Conservation (phyloP, 30 jellyfish, hydroid and myxozoan species). For the Phacellophora camtschatica region DNA sequence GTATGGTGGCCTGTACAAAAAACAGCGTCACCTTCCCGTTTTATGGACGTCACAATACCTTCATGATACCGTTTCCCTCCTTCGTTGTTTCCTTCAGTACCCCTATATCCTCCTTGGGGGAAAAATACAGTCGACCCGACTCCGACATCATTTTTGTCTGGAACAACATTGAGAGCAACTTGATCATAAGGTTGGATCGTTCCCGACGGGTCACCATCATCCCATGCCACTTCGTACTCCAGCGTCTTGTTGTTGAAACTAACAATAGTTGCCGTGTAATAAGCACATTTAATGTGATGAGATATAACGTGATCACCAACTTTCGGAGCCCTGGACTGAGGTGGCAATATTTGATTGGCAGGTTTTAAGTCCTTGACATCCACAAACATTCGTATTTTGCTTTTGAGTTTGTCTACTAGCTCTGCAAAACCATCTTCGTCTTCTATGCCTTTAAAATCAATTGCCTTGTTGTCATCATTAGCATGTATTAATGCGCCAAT, state of each 20-base stretch:
- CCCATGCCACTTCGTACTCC: conserved; percentile 86
- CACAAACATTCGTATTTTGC: neutral
- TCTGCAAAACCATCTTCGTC: neutral
- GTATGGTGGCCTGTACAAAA: conserved; percentile 68
- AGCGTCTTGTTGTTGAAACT: conserved; percentile 46
- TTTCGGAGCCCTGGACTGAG: conserved; percentile 47
- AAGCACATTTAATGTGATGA: conserved; percentile 66
- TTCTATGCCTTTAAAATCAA: conserved; percentile 31
- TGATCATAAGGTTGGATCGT: conserved; percentile 61
- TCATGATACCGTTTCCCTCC: conserved; percentile 85
- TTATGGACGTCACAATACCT: conserved; percentile 59
- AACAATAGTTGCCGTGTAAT: conserved; percentile 80
- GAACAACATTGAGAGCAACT: conserved; percentile 74
- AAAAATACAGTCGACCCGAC: conserved; percentile 78
- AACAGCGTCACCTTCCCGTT: neutral
- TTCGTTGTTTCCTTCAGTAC: conserved; percentile 66
- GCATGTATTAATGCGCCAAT: conserved; percentile 69
- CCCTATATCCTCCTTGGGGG: conserved; percentile 78
- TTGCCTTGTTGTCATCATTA: conserved; percentile 20
- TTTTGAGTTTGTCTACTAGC: conserved; percentile 1
- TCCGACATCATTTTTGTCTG: conserved; percentile 78
- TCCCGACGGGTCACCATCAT: conserved; percentile 86
- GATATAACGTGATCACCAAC: conserved; percentile 83
- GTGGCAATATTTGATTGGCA: neutral
- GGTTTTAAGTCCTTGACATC: neutral